Conservation (phyloP, 2,888 invertebrate genomes). For the Tupiocoris notatus region DNA sequence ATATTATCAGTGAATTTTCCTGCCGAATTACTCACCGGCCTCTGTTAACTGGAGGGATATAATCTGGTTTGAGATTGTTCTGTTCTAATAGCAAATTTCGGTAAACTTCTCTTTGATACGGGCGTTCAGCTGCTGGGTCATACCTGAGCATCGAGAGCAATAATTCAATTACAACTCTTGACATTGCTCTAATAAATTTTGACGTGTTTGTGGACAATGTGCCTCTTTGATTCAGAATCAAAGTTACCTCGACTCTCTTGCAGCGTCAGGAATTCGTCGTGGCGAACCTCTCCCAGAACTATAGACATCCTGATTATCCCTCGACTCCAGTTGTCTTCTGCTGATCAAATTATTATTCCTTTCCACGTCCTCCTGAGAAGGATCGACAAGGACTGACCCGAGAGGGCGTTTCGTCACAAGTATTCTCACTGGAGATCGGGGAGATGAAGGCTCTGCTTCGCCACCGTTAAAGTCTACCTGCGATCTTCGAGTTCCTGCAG, state of each 20-base stretch:
- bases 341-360: conserved; percentile 42
- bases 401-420: conserved; percentile 50
- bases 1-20: background rate
- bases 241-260: conserved; percentile 11
- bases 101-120: conserved; percentile 44
- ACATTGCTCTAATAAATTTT: too few relatives aligned
- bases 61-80: conserved; percentile 45
- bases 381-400: conserved; percentile 1
- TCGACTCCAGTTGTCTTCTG: conserved; percentile 47
- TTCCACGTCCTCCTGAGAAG: conserved; percentile 20
- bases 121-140: conserved; percentile 31
- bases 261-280: background rate
- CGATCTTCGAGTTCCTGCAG: conserved; percentile 13
- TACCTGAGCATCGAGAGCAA: too few relatives aligned
- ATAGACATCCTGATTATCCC: conserved; percentile 46
- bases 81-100: conserved; percentile 43
- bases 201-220: too few relatives aligned
- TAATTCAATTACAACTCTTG: too few relatives aligned
- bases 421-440: conserved; percentile 42
- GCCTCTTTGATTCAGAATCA: too few relatives aligned
- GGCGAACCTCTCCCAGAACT: background rate
- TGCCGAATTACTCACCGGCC: background rate
- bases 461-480: conserved; percentile 9
- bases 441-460: background rate
- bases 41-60: conserved; percentile 8